Base-by-base conservation (phyloP, 2,888 invertebrate genomes). In the Limnephilus auricula region DNA sequence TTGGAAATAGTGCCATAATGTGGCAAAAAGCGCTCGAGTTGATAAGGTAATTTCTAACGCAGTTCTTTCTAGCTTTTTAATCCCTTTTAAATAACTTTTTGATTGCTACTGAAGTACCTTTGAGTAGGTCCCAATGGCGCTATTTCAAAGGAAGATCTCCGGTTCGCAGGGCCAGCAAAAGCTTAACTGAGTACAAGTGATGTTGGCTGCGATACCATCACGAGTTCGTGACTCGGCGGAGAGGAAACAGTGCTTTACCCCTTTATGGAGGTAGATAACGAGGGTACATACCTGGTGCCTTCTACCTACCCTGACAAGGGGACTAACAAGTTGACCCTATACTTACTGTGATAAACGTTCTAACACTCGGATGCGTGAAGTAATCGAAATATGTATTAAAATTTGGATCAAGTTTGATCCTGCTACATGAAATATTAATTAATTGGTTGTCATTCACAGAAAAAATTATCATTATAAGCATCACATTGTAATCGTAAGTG, bases 201-300 rank as follows among this genome's bases (percentile, higher is more conserved):
- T 34, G 85, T 31, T 45, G 85, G 37, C n/a, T 34, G 30, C 30
- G 89, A 89, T 89, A 89, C 40, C n/a, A 80, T 89, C 80, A 89
- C 80, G 89, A 89, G 18, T 80, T 89, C 89, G 89, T 89, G 89
- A 89, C 89, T 88, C 79, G 4, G 88, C 88, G 78, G 34, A 37
- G 87, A 78, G 25, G 50, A 65, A 87, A 85, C 85, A 87, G 88
- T 34, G 88, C 34, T 37, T 50, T 65, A 86, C 86, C 86, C 86
- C 86, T 86, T 45, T 86, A 86, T 86, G 45, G 86, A n/a, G 82
- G 82, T 34, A 34, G 82, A 82, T 82, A 82, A 82, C 82, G 82
- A 82, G 34, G 32, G 34, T 82, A 25, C 82, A 6, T 65, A 50
- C 13, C 45, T 65, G 9, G 18, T 50, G 50, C 45, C 45, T 45